Evolutionary conservation across 2,888 invertebrate species (phyloP).

Genomic region (Cantharis flavilabris): DNA sequence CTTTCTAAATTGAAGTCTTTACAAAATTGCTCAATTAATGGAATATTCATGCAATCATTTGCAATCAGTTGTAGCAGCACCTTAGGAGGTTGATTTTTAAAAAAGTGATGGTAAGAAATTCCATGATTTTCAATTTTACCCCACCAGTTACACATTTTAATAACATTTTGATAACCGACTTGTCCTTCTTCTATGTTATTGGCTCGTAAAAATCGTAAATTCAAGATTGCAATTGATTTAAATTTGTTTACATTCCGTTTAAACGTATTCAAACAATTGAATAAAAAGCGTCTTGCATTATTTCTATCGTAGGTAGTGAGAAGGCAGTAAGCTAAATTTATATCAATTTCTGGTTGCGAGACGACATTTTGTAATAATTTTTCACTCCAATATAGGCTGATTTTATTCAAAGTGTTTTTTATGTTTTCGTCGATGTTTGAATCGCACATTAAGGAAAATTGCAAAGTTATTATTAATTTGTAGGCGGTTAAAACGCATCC

Average conservation of each 20-base stretch:
- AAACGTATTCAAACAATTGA: slow-evolving; percentile 35
- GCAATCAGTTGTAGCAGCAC: slow-evolving; percentile 35
- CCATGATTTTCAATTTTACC: slow-evolving; percentile 34
- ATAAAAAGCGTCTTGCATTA: slow-evolving; percentile 30
- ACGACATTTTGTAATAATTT: slow-evolving; percentile 50
- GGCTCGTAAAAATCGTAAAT: slow-evolving; percentile 35
- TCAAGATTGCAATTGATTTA: slow-evolving; percentile 37
- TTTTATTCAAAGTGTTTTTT: slow-evolving; percentile 19
- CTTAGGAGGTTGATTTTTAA: slow-evolving; percentile 30
- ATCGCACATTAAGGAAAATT: slow-evolving; percentile 28
- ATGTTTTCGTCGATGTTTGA: slow-evolving; percentile 15
- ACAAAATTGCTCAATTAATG: slow-evolving; percentile 55
- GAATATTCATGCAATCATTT: slow-evolving; percentile 36
- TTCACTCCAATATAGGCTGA: slow-evolving; percentile 38
- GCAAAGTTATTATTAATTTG: slow-evolving; percentile 37
- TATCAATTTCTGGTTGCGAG: slow-evolving; percentile 48
- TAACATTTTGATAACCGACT: slow-evolving; percentile 31
- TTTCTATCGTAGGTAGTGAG: slow-evolving; percentile 42
- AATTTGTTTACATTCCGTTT: slow-evolving; percentile 44
- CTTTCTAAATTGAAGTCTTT: slow-evolving; percentile 52
- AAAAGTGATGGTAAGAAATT: slow-evolving; percentile 42
- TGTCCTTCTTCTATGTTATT: slow-evolving; percentile 26
- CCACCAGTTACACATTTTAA: slow-evolving; percentile 46
- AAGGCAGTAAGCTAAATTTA: slow-evolving; percentile 49
- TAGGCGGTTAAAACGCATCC: slow-evolving; percentile 43